Evolutionary conservation across 1,140 invertebrate species (phyloP).

Genomic region (Lanistes nyassanus): DNA sequence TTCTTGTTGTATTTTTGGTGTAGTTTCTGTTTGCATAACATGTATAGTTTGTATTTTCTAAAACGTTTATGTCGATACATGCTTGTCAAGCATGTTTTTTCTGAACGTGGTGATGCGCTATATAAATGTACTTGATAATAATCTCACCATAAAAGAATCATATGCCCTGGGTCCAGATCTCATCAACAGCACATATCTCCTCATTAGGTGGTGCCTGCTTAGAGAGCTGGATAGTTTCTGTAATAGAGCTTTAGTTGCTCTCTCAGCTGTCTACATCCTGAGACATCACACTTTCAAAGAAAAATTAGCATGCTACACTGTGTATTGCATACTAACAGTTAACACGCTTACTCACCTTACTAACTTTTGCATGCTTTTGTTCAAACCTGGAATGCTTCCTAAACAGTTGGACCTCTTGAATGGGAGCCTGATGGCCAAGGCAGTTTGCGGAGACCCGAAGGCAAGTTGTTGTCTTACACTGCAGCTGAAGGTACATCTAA

Average conservation of each 20-base stretch:
- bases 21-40: too few relatives aligned
- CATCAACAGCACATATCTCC: background rate
- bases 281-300: background rate
- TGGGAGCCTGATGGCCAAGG: slow-evolving; percentile 58
- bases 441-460: slow-evolving; percentile 43
- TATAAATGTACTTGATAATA: too few relatives aligned
- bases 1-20: too few relatives aligned
- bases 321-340: background rate
- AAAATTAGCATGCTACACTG: background rate
- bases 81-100: background rate
- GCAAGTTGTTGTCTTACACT: slow-evolving; percentile 8
- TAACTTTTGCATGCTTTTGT: background rate
- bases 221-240: background rate
- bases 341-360: background rate
- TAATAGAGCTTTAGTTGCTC: background rate
- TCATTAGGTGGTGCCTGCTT: background rate
- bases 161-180: background rate
- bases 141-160: too few relatives aligned
- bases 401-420: slow-evolving; percentile 51
- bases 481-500: background rate
- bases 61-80: background rate
- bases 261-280: background rate
- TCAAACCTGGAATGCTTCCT: background rate
- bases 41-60: too few relatives aligned
- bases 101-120: too few relatives aligned